Evolutionary conservation across 2,113 vertebrate genomes (phyloP).

Genomic region (Otus sunia): DNA sequence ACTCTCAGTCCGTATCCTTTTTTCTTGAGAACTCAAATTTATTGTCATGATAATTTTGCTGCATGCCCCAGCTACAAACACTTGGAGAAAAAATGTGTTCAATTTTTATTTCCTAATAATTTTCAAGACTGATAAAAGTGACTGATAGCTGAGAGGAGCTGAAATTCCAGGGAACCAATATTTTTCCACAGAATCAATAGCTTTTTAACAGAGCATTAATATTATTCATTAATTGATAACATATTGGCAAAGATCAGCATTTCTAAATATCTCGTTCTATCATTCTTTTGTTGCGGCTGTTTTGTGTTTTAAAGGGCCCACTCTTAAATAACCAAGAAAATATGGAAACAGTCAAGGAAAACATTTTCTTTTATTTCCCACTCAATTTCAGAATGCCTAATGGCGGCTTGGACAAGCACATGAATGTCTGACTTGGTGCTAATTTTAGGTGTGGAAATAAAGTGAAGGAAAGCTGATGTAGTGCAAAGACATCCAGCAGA

Average conservation of each 20-base stretch:
- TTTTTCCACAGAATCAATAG: conserved; percentile 10
- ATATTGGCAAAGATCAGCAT: background rate
- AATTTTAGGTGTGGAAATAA: conserved; percentile 12
- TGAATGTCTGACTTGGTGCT: background rate
- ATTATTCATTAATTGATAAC: conserved; percentile 1
- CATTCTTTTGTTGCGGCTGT: background rate
- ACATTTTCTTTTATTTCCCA: background rate
- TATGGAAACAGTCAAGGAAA: background rate
- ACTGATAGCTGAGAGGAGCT: background rate
- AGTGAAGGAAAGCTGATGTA: conserved; percentile 14
- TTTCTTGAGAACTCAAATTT: background rate
- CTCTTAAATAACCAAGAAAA: background rate
- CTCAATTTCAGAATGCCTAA: background rate
- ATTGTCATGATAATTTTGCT: background rate
- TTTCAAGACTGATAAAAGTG: background rate
- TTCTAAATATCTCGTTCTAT: background rate
- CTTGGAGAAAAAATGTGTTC: background rate
- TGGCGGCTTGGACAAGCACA: background rate
- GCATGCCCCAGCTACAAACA: background rate
- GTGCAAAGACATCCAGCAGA: background rate
- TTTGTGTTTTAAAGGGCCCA: background rate
- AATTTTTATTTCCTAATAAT: background rate
- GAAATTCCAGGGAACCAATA: background rate
- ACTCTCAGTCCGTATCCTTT: background rate
- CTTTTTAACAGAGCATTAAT: background rate